A percentile compares a stretch with the other conserved stretches of the same genome.
Evolutionary conservation across 2,797 vertebrate genomes (phyloP).

Genomic region (Emydoidea blandingii): DNA sequence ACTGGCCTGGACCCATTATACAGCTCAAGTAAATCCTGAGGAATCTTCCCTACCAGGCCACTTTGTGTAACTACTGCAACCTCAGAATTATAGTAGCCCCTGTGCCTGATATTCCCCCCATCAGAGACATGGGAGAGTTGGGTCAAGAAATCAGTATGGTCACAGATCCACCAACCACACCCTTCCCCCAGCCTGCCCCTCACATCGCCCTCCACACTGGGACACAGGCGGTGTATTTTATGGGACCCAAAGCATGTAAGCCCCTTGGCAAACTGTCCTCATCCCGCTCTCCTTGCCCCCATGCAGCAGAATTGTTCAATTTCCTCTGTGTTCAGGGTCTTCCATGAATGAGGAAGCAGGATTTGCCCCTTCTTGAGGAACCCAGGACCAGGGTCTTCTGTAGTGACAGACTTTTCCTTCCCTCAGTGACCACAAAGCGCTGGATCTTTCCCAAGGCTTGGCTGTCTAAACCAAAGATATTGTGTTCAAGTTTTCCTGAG

Average conservation of each 20-base stretch:
- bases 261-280: neutral
- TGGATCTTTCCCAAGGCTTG: neutral
- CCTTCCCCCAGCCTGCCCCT: neutral
- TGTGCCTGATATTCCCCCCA: neutral
- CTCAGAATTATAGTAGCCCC: neutral
- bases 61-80: neutral
- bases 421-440: neutral
- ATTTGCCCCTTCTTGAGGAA: neutral
- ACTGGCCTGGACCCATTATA: neutral
- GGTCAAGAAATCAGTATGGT: neutral
- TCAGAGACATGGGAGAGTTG: neutral
- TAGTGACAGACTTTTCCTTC: neutral
- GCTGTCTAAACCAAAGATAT: neutral
- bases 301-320: neutral
- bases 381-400: neutral
- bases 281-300: neutral
- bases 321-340: neutral
- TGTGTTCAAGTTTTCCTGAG: neutral
- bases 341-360: neutral
- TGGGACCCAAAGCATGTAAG: neutral
- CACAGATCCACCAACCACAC: neutral
- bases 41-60: neutral
- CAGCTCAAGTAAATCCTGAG: neutral
- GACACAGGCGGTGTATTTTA: neutral
- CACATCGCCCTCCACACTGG: neutral